phyloP scores from a whole-genome alignment of 2,797 vertebrate species.

The Brachyrhaphis roseni region DNA sequence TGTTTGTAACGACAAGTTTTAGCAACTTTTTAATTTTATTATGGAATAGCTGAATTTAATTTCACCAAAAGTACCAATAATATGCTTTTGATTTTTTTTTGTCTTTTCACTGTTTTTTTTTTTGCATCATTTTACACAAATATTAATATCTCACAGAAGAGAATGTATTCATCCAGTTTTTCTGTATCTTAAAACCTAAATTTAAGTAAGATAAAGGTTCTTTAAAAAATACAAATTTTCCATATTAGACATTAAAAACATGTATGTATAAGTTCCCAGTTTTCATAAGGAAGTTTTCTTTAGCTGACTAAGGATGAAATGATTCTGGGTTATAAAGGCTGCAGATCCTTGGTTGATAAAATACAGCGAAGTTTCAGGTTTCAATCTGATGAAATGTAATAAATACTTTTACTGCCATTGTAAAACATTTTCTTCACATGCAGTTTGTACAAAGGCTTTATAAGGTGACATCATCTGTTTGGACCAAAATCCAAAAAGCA shows the following conservation, averaged over 20 bases:
- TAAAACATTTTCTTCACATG: not conserved
- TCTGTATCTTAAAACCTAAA: no score
- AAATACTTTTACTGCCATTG: not conserved
- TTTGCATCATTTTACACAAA: no score
- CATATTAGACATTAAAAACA: not conserved
- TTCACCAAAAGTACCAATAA: no score
- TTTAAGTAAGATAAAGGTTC: no score
- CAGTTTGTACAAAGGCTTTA: not conserved
- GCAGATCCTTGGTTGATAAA: not conserved
- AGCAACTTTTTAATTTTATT: no score
- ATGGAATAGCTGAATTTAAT: no score
- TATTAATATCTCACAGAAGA: no score
- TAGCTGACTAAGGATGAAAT: not conserved
- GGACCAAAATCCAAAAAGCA: not conserved
- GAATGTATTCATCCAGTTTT: no score
- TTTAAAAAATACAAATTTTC: no score
- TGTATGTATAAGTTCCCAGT: not conserved
- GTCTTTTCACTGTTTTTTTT: no score
- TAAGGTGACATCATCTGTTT: not conserved
- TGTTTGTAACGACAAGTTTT: not conserved
- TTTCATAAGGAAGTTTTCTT: not conserved
- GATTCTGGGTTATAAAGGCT: not conserved
- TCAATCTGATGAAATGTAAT: not conserved
- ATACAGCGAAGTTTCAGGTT: not conserved
- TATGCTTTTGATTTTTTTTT: no score